phyloP scores from a whole-genome alignment of 2,113 vertebrate species.

The Pterocles burchelli region DNA sequence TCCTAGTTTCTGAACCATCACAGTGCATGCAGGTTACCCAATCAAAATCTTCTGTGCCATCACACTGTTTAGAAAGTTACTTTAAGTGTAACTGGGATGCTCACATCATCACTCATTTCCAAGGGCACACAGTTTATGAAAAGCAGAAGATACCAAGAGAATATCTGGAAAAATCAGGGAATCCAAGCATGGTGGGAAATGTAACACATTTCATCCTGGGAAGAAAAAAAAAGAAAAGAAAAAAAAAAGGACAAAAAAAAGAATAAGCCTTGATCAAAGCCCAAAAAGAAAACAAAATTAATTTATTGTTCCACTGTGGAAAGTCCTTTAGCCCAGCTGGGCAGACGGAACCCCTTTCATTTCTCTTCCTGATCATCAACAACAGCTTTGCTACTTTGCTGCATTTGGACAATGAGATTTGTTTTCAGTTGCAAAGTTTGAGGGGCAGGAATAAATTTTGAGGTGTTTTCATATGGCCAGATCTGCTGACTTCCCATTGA shows the following conservation, averaged over 20 bases:
- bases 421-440: background rate
- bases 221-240: background rate
- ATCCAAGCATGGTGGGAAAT: background rate
- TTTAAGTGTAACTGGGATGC: background rate
- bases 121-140: background rate
- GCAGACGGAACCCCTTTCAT: background rate
- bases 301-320: background rate
- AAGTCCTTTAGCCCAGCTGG: background rate
- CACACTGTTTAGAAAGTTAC: background rate
- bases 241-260: no score
- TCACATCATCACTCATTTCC: background rate
- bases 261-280: background rate
- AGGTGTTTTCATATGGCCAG: background rate
- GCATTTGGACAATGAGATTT: background rate
- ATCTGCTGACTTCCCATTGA: background rate
- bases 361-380: background rate
- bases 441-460: background rate
- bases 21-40: background rate
- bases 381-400: background rate
- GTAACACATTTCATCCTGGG: rapidly evolving
- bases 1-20: background rate
- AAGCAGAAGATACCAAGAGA: background rate
- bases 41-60: background rate
- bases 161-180: background rate
- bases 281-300: background rate